Evolutionary conservation across 1,140 invertebrate species (phyloP), one percentile per base, ranked within the genome.

Genomic region (Drosophila tristis): DNA sequence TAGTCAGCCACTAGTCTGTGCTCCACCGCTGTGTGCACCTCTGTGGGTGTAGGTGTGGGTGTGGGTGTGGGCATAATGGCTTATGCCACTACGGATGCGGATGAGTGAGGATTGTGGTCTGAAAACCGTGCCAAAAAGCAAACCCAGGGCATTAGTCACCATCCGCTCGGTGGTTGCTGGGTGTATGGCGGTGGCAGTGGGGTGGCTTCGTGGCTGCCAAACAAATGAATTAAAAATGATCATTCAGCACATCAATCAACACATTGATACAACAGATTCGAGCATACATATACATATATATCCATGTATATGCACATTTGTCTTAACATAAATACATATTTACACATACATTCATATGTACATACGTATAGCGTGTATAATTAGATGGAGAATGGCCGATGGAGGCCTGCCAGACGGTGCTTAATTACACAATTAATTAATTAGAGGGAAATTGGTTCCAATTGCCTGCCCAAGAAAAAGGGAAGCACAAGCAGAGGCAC

Each of bases 201-300:
- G 25, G 23, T 39, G 23, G 9, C 47, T 48, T 25, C 26, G 47
- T 31, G 31, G 31, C 25, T 74, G 42, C 61, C 64, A 74, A 84
- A 65, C 73, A 77, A 74, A 89, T 78, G 66, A 78, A 89, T 79
- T 73, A 84, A 87, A 89, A 90, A 90, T 82, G 72, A 89, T 89
- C 84, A 77, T 90, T 87, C 79, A 89, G 55, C 84, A 89, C 79
- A 87, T 87, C 84, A 84, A 89, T 84, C 82, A 82, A 75, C 82
- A 68, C 66, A 73, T 71, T 80, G 76, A 70, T 74, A 68, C 44
- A 64, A 62, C 48, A 49, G 13, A 48, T 62, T 35, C 58, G 43
- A 15, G 59, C 45, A 73, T 26, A 80, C 39, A 64, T 25, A 49
- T 53, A 60, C 47, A 55, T 53, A 60, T 44, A 55, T 44, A 47